Evolutionary conservation across 1,140 invertebrate genomes (phyloP), one percentile per base, ranked within the genome.

Genomic region (Listronotus bonariensis): DNA sequence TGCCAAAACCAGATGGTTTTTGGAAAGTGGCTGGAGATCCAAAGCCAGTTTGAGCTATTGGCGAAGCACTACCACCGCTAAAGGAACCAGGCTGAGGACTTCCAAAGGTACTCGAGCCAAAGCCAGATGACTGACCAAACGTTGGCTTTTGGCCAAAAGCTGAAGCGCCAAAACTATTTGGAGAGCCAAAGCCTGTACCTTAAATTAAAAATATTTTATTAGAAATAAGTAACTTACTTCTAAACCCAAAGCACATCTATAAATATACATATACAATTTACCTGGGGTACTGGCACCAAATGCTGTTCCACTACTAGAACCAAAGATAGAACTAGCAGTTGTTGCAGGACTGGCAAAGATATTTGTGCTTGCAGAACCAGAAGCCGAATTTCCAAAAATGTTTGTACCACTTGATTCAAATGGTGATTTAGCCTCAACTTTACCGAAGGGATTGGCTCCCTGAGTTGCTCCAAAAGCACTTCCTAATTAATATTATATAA

Each of bases 1-100:
- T 73, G 10, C 81, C 82, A 73, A 83, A 83, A 0, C 79, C 79
- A 18, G 70, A 42, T 5, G 71, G 61, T 62, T 73, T 72, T 49
- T 72, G 72, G 41, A 76, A 76, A 48, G 32, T 56, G 7, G 65
- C n/a, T 38, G 70, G 53, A 18, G 70, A 51, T 45, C 75, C 77
- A 68, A 79, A 79, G 48, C 74, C 74, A 18, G 38, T 62, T 70
- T 81, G 79, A 34, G 74, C 73, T 14, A 81, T 78, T 14, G 77
- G 72, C 32, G 77, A 76, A 58, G 71, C 48, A 34, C 72, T 67
- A n/a, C 72, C 72, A 11, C 65, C 73, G 65, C 67, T 77, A 60
- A 76, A 76, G 14, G 71, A 60, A 26, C 74, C 63, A 58, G 32
- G 42, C 46, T 64, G 61, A 10, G 67, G n/a, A 54, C 46, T 68